These are phyloP conservation scores for Drosophila truncata DNA, from an alignment of 1,140 invertebrate genomes.

Conservation along the genomic window DNA sequence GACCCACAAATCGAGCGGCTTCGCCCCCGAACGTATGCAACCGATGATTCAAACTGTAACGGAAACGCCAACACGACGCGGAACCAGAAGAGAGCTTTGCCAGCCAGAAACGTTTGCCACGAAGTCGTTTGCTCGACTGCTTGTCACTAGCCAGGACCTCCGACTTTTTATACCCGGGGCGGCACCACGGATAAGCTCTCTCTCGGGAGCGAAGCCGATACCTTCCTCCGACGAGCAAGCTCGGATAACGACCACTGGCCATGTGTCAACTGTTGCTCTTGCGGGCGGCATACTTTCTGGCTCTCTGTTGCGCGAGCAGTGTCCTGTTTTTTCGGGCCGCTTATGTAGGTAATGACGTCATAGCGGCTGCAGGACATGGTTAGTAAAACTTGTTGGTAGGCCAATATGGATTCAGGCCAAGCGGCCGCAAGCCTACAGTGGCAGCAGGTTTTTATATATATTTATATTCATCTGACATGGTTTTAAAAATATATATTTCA, in stretches of 20 bases:
- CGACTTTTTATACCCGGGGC: slow-evolving; percentile 64
- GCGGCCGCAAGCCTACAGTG: slow-evolving; percentile 44
- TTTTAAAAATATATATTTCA: neutral
- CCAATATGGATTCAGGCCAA: slow-evolving; percentile 61
- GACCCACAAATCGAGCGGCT: slow-evolving; percentile 31
- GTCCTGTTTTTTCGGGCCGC: slow-evolving; percentile 55
- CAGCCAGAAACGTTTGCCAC: slow-evolving; percentile 39
- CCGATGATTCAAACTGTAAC: slow-evolving; percentile 60
- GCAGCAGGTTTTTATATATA: too few relatives aligned
- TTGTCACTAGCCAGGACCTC: slow-evolving; percentile 39
- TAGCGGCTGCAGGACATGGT: slow-evolving; percentile 31
- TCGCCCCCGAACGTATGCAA: slow-evolving; percentile 15
- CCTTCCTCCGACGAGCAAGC: slow-evolving; percentile 10
- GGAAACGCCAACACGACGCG: slow-evolving; percentile 28
- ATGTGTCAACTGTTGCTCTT: slow-evolving; percentile 76
- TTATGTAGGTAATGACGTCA: slow-evolving; percentile 79
- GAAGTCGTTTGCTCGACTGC: slow-evolving; percentile 77
- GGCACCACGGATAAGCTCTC: slow-evolving; percentile 36
- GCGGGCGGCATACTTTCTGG: slow-evolving; percentile 68
- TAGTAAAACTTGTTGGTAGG: slow-evolving; percentile 47
- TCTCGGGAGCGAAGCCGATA: slow-evolving; percentile 35
- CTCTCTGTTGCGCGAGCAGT: slow-evolving; percentile 44
- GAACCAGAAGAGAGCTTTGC: slow-evolving; percentile 6
- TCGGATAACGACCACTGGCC: slow-evolving; percentile 45
- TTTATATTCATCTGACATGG: too few relatives aligned